Evolutionary conservation across 2,888 invertebrate genomes (phyloP), one percentile per base, ranked within the genome.

Genomic region (Folsomia candida): DNA sequence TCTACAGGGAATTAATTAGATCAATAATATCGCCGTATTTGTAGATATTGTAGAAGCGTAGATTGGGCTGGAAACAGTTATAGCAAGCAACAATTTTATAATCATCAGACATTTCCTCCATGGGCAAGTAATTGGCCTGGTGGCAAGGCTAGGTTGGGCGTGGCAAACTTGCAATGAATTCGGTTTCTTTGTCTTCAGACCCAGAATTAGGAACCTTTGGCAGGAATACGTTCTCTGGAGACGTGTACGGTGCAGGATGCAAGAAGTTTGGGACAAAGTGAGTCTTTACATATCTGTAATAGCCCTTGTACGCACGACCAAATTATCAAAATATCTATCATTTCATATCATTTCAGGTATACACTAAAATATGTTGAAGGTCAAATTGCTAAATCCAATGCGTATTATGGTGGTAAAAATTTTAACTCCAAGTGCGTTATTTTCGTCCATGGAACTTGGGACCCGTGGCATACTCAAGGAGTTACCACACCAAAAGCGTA

Each of bases 151-250:
- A 26, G 60, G 59, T 3, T 86, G 85, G 85, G 83, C 81, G 14
- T 86, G 85, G 79, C 85, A 86, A 80, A 85, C 85, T 0, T 86
- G 86, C 80, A 83, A 83, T 67, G 86, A 86, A 76, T 86, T 86
- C 79, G 86, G 85, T 26, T 86, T 82, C 82, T 80, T 85, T 86
- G 80, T 82, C 84, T 2, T 83, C 85, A 9, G 83, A 84, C 73
- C 79, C 80, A 18, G 71, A 77, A 14, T 76, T 81, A 20, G 84
- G 85, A 74, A 83, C 84, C 14, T 85, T 85, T 81, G 83, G 84
- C 24, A 78, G 81, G 29, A 68, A 73, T 26, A 83, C 69, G 1
- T 73, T 84, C 65, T 82, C 82, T 18, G 69, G 82, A 1, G 79
- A 80, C 84, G 82, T 66, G 83, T 81, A 64, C 75, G 81, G 11